Base-by-base conservation (phyloP, 2,888 invertebrate species). In the Agriopis aurantiaria region DNA sequence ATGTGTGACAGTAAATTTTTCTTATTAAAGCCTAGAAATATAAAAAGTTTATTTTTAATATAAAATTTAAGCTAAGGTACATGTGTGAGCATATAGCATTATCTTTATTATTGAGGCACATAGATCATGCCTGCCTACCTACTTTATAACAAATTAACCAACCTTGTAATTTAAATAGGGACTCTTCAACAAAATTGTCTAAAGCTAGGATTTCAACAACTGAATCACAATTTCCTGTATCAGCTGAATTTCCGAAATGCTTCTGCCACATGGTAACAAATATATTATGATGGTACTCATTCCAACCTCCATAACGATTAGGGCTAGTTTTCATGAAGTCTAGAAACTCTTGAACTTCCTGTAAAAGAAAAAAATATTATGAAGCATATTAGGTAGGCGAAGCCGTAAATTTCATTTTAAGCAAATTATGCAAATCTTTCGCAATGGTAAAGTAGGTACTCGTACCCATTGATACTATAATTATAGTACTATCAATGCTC, bases 271-370 rank as follows among this genome's bases (percentile, higher is more conserved):
- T 76, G 69, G 92, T 93, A 56, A 93, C 78, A 83, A 95, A 96
- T 69, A 95, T 84, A 59, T 92, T 92, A 79, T 96, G 95, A 75
- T 95, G 94, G 68, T 95, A 95, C 78, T 91, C 89, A 68, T 90
- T 86, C 96, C 96, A 96, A 14, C 95, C 95, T 64, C 95, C 95
- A 68, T 93, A 93, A 52, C 95, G 94, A 43, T 95, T 95, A 45
- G 88, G 88, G 75, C 87, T 94, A 62, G 83, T 86, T 65, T 82
- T 85, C 76, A 96, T 81, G 78, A 95, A 96, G 48, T 95, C 93
- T 87, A 95, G 93, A 81, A 95, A 95, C 57, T 91, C 82, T 83
- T 94, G 93, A 8, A 95, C 94, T 86, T 95, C 95, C 95, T 95
- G 71, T 57, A 4, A 57, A 1, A 57, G 33, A 1, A 57, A 56